Evolutionary conservation across 1,140 invertebrate genomes (phyloP).

Genomic region (Leptopilina boulardi): DNA sequence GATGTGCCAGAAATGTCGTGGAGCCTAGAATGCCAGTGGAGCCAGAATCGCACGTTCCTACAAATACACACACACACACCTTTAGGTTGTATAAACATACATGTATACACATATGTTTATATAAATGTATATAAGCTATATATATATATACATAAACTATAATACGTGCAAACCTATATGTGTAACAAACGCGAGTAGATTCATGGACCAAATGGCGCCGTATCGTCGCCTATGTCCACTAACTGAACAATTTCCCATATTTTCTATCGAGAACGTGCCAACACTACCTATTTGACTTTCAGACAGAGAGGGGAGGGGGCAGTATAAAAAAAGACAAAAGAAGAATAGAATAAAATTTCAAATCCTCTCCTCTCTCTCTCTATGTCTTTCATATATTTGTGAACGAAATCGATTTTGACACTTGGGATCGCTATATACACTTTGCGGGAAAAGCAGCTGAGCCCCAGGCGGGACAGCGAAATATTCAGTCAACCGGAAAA

Average conservation of each 20-base stretch:
- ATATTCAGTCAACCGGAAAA: conserved; percentile 3
- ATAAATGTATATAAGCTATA: no score
- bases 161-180: conserved; percentile 21
- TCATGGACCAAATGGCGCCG: conserved; percentile 53
- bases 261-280: conserved; percentile 27
- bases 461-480: not conserved
- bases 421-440: not conserved
- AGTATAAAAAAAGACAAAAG: not conserved
- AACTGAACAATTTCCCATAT: conserved; percentile 40
- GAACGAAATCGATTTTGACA: conserved; percentile 5
- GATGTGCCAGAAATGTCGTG: conserved; percentile 32
- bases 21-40: conserved; percentile 22
- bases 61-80: no score
- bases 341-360: not conserved
- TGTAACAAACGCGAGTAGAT: conserved; percentile 40
- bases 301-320: no score
- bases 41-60: not conserved
- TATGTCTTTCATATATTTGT: not conserved
- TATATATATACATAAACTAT: conserved; percentile 9
- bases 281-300: conserved; percentile 17
- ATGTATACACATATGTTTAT: not conserved
- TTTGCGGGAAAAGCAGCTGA: not conserved
- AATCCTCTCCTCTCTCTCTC: not conserved
- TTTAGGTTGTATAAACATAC: no score
- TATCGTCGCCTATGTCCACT: conserved; percentile 36